A percentile compares a stretch with the other conserved stretches of the same genome.
These are phyloP conservation scores for Eufriesea mexicana DNA, from an alignment of 1,140 invertebrate species.

Conservation along the genomic window DNA sequence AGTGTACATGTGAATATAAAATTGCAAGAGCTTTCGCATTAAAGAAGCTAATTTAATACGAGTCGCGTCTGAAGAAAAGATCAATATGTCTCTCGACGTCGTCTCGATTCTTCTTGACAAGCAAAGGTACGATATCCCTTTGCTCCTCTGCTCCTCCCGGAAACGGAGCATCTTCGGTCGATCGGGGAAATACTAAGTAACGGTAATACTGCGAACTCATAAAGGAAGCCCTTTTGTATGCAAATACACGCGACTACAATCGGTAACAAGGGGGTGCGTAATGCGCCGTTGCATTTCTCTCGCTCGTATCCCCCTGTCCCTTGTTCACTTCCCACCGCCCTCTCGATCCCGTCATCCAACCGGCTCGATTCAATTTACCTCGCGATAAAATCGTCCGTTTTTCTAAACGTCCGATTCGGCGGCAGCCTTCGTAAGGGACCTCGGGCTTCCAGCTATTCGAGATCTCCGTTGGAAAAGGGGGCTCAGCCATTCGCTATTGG, in stretches of 20 bases:
- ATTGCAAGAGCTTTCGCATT: background rate
- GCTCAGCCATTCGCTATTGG: constrained; percentile 9
- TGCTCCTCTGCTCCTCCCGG: constrained; percentile 19
- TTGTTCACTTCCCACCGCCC: constrained; percentile 18
- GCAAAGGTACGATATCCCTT: constrained; percentile 2
- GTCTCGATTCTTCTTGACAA: background rate
- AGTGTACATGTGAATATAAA: background rate
- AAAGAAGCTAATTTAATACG: background rate
- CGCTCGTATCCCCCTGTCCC: background rate
- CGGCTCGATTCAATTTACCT: constrained; percentile 72
- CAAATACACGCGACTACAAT: constrained; percentile 52
- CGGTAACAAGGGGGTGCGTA: constrained; percentile 42
- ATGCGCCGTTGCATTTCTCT: constrained; percentile 15
- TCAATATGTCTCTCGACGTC: background rate
- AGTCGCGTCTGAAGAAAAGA: background rate
- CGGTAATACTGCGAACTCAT: constrained; percentile 47
- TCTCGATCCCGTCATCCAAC: constrained; percentile 55
- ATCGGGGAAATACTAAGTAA: constrained; percentile 68
- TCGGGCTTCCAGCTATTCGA: constrained; percentile 7
- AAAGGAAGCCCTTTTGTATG: constrained; percentile 62
- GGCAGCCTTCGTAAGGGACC: constrained; percentile 55
- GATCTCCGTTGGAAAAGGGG: constrained; percentile 29
- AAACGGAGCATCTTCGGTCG: constrained; percentile 35
- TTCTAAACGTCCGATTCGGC: constrained; percentile 64
- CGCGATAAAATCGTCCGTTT: constrained; percentile 74